These are phyloP conservation scores for Phyllostomus discolor DNA, from an alignment of 2,113 vertebrate species.

Conservation along the genomic window DNA sequence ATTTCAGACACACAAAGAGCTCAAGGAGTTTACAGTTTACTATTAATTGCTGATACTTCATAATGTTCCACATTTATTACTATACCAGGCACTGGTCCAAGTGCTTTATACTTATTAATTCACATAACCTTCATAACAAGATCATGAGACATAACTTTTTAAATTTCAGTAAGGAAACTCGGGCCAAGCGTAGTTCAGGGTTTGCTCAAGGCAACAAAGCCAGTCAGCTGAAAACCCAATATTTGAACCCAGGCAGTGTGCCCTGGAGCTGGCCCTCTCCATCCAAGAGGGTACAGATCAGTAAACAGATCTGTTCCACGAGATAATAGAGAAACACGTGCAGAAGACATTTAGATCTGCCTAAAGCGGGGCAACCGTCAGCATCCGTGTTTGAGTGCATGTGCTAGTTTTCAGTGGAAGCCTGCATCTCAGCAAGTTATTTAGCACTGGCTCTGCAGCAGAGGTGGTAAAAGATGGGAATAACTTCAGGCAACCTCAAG, in stretches of 20 bases:
- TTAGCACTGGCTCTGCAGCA: not conserved
- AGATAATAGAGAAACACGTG: not conserved
- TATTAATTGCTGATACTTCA: not conserved
- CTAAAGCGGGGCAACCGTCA: not conserved
- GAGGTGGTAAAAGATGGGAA: not conserved
- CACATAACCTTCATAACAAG: not conserved
- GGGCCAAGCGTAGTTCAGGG: not conserved
- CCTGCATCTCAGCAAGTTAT: not conserved
- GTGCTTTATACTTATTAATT: not conserved
- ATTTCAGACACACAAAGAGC: not conserved
- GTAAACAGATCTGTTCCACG: not conserved
- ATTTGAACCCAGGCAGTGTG: not conserved
- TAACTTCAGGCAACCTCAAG: not conserved
- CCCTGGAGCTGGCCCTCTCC: not conserved
- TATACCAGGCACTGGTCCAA: not conserved
- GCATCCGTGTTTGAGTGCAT: not conserved
- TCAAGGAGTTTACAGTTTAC: not conserved
- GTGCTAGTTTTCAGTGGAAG: not conserved
- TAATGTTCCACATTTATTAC: not conserved
- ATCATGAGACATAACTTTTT: not conserved
- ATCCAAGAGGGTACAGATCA: not conserved
- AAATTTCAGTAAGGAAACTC: not conserved
- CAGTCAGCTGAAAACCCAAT: not conserved
- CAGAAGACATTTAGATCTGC: not conserved
- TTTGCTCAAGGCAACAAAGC: not conserved